phyloP scores from a whole-genome alignment of 1,140 invertebrate species.

The Pseudomyrmex cubaensis region DNA sequence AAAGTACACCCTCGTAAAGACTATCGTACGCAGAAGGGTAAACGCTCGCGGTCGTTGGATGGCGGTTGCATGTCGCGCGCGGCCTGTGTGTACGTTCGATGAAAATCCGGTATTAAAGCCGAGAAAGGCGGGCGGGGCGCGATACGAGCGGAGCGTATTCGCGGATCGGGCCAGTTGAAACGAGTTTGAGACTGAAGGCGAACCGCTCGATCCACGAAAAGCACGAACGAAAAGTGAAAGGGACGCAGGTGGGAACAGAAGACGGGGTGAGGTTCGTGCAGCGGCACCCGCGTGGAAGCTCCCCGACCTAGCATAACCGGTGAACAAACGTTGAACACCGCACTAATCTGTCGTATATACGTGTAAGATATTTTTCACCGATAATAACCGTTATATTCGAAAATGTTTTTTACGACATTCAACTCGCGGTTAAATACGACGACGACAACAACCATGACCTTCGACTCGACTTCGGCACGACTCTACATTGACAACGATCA shows the following conservation, averaged over 20 bases:
- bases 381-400: too few relatives aligned
- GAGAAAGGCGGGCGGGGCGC: conserved; percentile 53
- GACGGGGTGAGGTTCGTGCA: neutral
- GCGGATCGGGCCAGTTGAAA: conserved; percentile 76
- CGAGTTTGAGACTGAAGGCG: conserved; percentile 79
- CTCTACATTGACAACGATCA: too few relatives aligned
- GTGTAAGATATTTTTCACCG: too few relatives aligned
- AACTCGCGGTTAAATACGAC: too few relatives aligned
- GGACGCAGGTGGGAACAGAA: conserved; percentile 43
- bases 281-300: conserved; percentile 64
- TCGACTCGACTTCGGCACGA: too few relatives aligned
- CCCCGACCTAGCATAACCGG: conserved; percentile 79
- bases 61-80: neutral
- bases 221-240: conserved; percentile 82
- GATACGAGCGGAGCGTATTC: conserved; percentile 43
- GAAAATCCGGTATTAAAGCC: conserved; percentile 56
- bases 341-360: conserved; percentile 12
- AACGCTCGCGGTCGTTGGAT: neutral
- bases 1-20: conserved; percentile 47
- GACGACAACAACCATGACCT: too few relatives aligned
- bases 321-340: neutral
- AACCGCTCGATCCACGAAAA: conserved; percentile 77
- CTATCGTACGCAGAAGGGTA: conserved; percentile 40
- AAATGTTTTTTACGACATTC: too few relatives aligned
- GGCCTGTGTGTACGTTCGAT: neutral